Evolutionary conservation across 2,113 vertebrate species (phyloP).

Genomic region (Antechinus stuartii): DNA sequence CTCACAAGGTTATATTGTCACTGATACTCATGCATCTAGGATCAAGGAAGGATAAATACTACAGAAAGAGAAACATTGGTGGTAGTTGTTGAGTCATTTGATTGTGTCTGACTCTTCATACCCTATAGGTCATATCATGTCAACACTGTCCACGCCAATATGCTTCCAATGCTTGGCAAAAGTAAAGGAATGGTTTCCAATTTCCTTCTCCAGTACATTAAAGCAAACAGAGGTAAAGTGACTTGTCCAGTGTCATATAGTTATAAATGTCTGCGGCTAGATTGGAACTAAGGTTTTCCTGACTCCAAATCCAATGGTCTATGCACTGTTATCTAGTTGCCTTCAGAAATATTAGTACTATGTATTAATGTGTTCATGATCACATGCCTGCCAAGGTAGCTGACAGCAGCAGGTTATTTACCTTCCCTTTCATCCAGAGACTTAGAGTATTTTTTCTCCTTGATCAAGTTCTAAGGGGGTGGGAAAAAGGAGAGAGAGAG

Average conservation of each 20-base stretch:
- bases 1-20: background rate
- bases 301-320: too few relatives aligned
- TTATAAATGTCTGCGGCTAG: background rate
- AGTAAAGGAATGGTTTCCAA: background rate
- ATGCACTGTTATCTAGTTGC: too few relatives aligned
- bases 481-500: too few relatives aligned
- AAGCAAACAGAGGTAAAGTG: background rate
- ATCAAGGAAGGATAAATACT: background rate
- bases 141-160: background rate
- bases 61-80: background rate
- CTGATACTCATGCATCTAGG: background rate
- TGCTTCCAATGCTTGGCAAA: background rate
- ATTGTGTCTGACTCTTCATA: background rate
- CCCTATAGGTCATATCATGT: background rate
- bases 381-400: too few relatives aligned
- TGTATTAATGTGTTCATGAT: too few relatives aligned
- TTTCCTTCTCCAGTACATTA: background rate
- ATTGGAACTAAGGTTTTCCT: background rate
- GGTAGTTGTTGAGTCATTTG: background rate
- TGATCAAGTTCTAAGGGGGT: too few relatives aligned
- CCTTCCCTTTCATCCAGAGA: too few relatives aligned
- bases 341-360: too few relatives aligned
- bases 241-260: background rate
- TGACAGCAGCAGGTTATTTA: too few relatives aligned
- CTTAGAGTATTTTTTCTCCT: too few relatives aligned